These are phyloP conservation scores for Gila robusta DNA, from an alignment of 2,797 vertebrate species.

Conservation along the genomic window DNA sequence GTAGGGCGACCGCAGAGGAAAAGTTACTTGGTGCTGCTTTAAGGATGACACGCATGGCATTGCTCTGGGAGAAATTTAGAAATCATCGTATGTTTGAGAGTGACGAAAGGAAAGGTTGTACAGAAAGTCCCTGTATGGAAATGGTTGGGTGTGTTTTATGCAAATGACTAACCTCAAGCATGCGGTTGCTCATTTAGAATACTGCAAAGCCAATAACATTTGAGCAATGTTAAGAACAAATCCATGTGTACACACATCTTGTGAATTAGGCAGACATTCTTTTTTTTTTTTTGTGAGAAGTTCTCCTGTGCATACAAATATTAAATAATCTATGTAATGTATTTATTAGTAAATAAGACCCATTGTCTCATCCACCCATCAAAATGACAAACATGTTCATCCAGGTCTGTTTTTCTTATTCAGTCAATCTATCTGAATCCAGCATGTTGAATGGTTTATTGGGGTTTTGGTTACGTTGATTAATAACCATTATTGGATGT, in stretches of 20 bases:
- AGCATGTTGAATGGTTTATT: not conserved
- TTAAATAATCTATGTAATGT: no score
- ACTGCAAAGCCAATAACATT: not conserved
- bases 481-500: not conserved
- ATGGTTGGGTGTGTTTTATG: conserved; percentile 1
- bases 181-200: rapidly evolving
- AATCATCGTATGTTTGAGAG: not conserved
- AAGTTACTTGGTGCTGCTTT: no score
- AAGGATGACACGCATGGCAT: no score
- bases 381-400: conserved; percentile 58
- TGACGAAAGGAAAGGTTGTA: no score
- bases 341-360: not conserved
- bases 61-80: conserved; percentile 46
- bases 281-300: not conserved
- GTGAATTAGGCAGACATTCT: not conserved
- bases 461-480: not conserved
- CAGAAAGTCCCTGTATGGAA: not conserved
- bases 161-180: not conserved
- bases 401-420: not conserved
- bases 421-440: not conserved
- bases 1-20: no score
- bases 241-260: no score
- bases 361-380: conserved; percentile 63
- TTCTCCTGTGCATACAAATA: not conserved
- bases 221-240: not conserved